A percentile compares a stretch with the other conserved stretches of the same genome.
phyloP scores from a whole-genome alignment of 2,797 vertebrate genomes.

The Saxicola maurus region DNA sequence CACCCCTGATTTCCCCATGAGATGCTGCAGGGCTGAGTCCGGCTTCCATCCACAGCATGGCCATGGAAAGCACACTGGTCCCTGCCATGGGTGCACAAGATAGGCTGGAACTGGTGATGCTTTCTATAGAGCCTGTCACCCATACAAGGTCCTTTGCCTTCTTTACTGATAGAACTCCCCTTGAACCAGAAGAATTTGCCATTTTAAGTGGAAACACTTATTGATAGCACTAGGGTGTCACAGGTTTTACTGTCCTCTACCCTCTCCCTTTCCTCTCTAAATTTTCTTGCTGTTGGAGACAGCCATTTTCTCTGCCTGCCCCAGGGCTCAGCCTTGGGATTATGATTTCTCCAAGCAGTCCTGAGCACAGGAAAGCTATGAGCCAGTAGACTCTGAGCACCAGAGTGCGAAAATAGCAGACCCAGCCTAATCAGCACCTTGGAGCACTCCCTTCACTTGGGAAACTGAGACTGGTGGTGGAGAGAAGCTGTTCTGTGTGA shows the following conservation, averaged over 20 bases:
- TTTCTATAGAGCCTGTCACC: not conserved
- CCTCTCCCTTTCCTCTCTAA: not conserved
- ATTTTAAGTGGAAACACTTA: not conserved
- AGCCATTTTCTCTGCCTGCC: constrained; percentile 5
- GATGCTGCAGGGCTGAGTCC: not conserved
- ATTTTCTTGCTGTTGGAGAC: not conserved
- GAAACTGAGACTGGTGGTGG: fast-evolving
- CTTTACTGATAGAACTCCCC: not conserved
- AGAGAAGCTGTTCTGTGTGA: not conserved
- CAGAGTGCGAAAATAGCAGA: not conserved
- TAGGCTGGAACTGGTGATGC: not conserved
- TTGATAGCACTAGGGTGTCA: not conserved
- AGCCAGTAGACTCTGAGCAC: not conserved
- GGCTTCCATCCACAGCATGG: not conserved
- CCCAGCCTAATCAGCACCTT: not conserved
- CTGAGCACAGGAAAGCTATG: not conserved
- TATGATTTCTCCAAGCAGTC: not conserved
- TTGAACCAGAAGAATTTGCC: not conserved
- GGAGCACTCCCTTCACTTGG: not conserved
- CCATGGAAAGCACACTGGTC: not conserved
- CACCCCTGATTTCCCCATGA: not conserved
- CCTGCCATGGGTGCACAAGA: not conserved
- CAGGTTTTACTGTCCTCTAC: not conserved
- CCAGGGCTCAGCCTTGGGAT: not conserved
- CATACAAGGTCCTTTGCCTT: not conserved